phyloP scores from a whole-genome alignment of 2,113 vertebrate genomes.

The Taurulus bubalis region DNA sequence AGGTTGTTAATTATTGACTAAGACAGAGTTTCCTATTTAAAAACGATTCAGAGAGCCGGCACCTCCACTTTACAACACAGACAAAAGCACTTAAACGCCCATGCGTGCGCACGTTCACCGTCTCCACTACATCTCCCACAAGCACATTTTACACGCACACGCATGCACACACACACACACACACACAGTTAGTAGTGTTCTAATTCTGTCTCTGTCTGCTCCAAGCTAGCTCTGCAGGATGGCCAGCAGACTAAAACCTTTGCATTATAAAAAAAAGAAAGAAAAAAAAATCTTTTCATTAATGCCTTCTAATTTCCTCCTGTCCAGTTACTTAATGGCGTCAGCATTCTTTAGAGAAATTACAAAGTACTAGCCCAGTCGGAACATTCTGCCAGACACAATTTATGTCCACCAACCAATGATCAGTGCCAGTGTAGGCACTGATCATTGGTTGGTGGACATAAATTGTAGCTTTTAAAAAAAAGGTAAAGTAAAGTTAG shows the following conservation, averaged over 20 bases:
- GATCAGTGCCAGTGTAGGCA: not conserved
- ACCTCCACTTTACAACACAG: slow-evolving; percentile 32
- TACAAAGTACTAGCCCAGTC: slow-evolving; percentile 29
- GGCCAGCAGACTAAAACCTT: slow-evolving; percentile 28
- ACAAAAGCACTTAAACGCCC: slow-evolving; percentile 40
- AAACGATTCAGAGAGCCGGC: slow-evolving; percentile 31
- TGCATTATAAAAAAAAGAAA: slow-evolving; percentile 19
- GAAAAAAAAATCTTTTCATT: slow-evolving; percentile 36
- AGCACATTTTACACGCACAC: not conserved
- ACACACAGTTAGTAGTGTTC: slow-evolving; percentile 38
- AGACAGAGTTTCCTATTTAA: slow-evolving; percentile 62
- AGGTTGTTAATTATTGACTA: slow-evolving; percentile 62
- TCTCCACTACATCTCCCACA: slow-evolving; percentile 1
- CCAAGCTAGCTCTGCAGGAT: slow-evolving; percentile 20
- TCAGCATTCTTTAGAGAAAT: slow-evolving; percentile 60
- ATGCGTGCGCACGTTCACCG: slow-evolving; percentile 3
- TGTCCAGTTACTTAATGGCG: slow-evolving; percentile 37
- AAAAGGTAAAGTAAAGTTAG: not conserved
- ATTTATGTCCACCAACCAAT: not conserved
- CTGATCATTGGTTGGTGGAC: too few species aligned
- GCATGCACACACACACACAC: slow-evolving; percentile 56
- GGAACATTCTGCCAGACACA: not conserved
- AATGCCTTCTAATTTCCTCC: slow-evolving; percentile 57
- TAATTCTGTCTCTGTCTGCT: slow-evolving; percentile 38
- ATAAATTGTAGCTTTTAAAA: not conserved